Conservation (phyloP, 2,797 vertebrate species). For the Enteromius mattozi region DNA sequence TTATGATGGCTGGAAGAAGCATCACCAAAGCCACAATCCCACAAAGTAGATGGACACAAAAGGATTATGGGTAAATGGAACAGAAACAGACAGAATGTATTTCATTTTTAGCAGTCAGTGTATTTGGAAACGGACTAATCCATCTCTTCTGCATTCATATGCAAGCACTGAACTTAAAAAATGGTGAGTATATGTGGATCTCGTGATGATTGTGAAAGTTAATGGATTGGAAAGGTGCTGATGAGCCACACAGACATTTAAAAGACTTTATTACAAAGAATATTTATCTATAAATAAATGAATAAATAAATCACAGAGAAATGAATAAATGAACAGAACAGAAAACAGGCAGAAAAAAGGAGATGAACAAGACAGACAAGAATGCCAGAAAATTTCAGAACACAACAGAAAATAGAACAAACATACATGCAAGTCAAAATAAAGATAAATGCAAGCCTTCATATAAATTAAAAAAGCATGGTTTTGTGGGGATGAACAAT, state of each 20-base stretch:
- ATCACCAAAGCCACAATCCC: conserved; percentile 11
- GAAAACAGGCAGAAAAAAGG: conserved; percentile 34
- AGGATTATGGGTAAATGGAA: conserved; percentile 36
- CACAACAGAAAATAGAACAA: conserved; percentile 12
- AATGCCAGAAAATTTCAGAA: background rate
- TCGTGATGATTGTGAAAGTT: background rate
- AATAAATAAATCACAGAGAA: conserved; percentile 44
- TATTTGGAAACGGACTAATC: background rate
- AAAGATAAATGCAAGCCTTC: conserved; percentile 20
- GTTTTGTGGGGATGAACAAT: background rate
- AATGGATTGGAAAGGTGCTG: background rate
- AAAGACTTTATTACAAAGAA: conserved; percentile 70
- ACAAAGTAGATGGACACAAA: conserved; percentile 43
- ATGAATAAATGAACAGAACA: conserved; percentile 56
- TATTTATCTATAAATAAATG: conserved; percentile 41
- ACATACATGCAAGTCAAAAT: background rate
- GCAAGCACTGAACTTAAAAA: background rate
- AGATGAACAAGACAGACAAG: conserved; percentile 49
- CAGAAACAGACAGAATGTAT: background rate
- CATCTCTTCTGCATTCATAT: background rate
- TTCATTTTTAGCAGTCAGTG: background rate
- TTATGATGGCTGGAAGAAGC: background rate
- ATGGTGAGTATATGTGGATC: background rate
- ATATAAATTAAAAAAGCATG: background rate
- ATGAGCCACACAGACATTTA: conserved; percentile 50